Base-by-base conservation (phyloP, 2,113 vertebrate species). In the Syngnathus typhle region DNA sequence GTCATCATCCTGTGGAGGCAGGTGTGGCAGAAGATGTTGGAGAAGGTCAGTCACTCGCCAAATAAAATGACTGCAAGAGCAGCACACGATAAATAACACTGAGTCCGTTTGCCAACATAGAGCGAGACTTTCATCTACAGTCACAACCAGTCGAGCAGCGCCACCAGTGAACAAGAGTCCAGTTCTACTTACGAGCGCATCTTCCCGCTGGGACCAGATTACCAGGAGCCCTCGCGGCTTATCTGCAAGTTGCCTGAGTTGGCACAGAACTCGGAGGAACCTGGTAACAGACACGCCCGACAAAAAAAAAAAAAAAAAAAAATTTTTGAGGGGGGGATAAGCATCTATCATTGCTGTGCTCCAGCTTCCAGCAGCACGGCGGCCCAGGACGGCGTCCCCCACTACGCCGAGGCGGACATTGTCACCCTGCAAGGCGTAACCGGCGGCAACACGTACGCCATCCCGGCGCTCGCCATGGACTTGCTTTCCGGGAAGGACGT, bases 1-100 rank as follows among this genome's bases (percentile, higher is more conserved):
- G 93, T 98, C 83, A 96, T 98, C 75, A 99, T 99, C 68, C 82
- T 99, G 54, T 99, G 97, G 97, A 89, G 96, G 75, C 97, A 98
- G 80, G 95, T 98, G 87, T 99, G 97, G 96, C 94, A 97, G 88
- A 99, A 99, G 89, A 97, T 99, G 94, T 72, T 99, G 84, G 95
- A 98, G 83, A 99, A 98, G 95, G 97, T 99, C 72, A 92, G 88
- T 15, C 36, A 13, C 52, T 23, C 11, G 9, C 10, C 9, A 12
- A 56, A 32, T 32, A 12, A 12, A 6, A 32, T 54, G 12, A 52
- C 51, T 27, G 10, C 23, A 19, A 7, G 4, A 1, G 4, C 13
- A 27, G 13, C 21, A n/a, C 52, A 55, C 4, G 9, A 23, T 9
- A 12, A 55, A 55, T 55, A 55, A 56, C 27, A 16, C 27, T 7